A percentile compares a stretch with the other conserved stretches of the same genome.
Evolutionary conservation across 2,797 vertebrate species (phyloP).

Genomic region (Gambelia wislizenii): DNA sequence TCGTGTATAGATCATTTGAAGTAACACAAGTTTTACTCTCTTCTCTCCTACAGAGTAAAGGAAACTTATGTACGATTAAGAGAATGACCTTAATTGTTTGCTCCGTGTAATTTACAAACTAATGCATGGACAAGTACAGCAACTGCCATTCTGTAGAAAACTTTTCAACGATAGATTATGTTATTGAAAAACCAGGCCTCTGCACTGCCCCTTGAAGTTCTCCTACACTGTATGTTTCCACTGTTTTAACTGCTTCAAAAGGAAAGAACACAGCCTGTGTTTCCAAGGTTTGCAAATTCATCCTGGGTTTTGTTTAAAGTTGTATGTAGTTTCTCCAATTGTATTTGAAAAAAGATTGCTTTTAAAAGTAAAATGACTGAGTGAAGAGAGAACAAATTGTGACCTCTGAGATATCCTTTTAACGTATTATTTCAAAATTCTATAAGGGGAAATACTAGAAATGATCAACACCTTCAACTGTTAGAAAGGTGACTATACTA

Average conservation of each 20-base stretch:
- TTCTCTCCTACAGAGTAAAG: slow-evolving; percentile 3
- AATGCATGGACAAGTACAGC: slow-evolving; percentile 3
- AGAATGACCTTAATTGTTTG: slow-evolving; percentile 1
- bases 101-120: slow-evolving; percentile 4
- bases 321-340: background rate
- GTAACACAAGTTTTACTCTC: background rate
- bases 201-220: background rate
- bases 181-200: slow-evolving; percentile 14
- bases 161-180: slow-evolving; percentile 19
- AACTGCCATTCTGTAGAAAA: background rate
- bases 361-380: slow-evolving; percentile 44
- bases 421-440: slow-evolving; percentile 40
- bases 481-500: slow-evolving; percentile 18
- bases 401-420: background rate
- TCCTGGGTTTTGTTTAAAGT: slow-evolving; percentile 14
- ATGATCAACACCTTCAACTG: slow-evolving; percentile 47
- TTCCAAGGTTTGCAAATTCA: slow-evolving; percentile 9
- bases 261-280: slow-evolving; percentile 12
- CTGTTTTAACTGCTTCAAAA: slow-evolving; percentile 36
- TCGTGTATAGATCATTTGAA: background rate
- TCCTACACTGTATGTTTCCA: background rate
- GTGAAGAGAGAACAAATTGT: background rate
- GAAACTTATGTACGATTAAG: background rate
- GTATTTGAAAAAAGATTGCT: slow-evolving; percentile 27
- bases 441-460: slow-evolving; percentile 11